Evolutionary conservation across 2,797 vertebrate species (phyloP), one percentile per base, ranked within the genome.

Genomic region (Gymnoscopelus microlampas): DNA sequence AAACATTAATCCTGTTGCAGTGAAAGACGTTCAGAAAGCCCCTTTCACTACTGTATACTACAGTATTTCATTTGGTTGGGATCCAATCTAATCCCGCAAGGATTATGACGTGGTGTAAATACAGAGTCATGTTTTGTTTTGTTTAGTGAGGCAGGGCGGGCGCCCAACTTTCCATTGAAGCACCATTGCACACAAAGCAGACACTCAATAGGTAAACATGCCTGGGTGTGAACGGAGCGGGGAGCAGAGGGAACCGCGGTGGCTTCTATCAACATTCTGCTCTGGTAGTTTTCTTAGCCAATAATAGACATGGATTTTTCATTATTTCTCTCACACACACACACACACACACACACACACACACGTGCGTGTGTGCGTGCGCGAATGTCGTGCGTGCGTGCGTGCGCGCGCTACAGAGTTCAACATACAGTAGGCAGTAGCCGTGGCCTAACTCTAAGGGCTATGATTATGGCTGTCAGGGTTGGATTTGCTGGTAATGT

Each of bases 101-200:
- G 78, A 82, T 89, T 76, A 87, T 79, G 66, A 87, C 79, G 78
- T 68, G 83, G 76, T 82, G 88, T 80, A 89, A 85, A 90, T 80
- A 90, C 80, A 88, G 74, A 72, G 87, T 82, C 68, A 29, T 89
- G 86, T 87, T 90, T 87, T 86, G 80, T 85, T 92, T 88, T 86
- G 80, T 85, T 92, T 88, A 77, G 84, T 73, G 78, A 44, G 39
- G 75, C 79, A 82, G 83, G 77, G 78, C 88, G 68, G 68, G 71
- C 74, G 49, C 73, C 85, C 81, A 83, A 92, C 80, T 91, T 90
- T 91, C 88, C 89, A 80, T 80, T 74, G 75, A 90, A 77, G 72
- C 79, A 60, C 63, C 26, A 19, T 10, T 44, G 14, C 63, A 84
- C 77, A 85, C 73, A 66, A 86, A 87, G 79, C 84, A 85, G 85